These are phyloP conservation scores for Crotalus viridis DNA, from an alignment of 2,113 vertebrate species.

Conservation along the genomic window DNA sequence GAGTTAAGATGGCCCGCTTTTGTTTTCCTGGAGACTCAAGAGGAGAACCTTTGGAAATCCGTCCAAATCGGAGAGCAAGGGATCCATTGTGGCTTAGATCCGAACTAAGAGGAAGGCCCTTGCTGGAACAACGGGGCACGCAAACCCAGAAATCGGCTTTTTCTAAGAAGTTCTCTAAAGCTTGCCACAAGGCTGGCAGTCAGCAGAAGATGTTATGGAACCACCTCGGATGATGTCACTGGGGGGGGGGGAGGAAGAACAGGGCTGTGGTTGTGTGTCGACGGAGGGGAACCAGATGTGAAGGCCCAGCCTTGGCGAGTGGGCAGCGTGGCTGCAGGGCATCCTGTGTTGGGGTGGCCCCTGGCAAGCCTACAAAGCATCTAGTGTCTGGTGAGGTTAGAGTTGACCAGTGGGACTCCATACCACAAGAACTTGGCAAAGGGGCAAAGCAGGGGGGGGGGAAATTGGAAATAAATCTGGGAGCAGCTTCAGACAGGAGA, in stretches of 20 bases:
- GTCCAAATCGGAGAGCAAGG: not conserved
- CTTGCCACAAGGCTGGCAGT: not conserved
- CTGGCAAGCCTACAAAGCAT: not conserved
- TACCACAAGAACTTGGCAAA: not conserved
- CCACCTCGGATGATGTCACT: constrained; percentile 14
- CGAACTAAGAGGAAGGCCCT: not conserved
- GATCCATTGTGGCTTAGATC: not conserved
- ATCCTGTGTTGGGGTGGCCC: not conserved
- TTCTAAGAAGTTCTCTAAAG: not conserved
- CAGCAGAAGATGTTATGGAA: not conserved
- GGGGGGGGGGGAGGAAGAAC: not conserved
- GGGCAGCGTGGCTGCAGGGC: not conserved
- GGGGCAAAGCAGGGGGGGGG: not conserved
- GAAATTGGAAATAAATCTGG: not conserved
- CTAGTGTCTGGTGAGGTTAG: not conserved
- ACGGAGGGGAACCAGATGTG: not conserved
- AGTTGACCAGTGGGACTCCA: not conserved
- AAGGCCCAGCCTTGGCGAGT: not conserved
- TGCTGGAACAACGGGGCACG: not conserved
- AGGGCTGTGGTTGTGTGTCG: not conserved
- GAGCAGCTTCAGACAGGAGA: not conserved
- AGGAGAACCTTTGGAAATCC: not conserved
- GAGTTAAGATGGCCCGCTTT: too few species aligned
- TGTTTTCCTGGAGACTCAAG: too few species aligned
- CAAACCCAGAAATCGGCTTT: not conserved